Percentiles rank a stretch among this genome's conserved stretches.
These are phyloP conservation scores for Podarcis raffonei DNA, from an alignment of 2,113 vertebrate genomes.

Conservation along the genomic window DNA sequence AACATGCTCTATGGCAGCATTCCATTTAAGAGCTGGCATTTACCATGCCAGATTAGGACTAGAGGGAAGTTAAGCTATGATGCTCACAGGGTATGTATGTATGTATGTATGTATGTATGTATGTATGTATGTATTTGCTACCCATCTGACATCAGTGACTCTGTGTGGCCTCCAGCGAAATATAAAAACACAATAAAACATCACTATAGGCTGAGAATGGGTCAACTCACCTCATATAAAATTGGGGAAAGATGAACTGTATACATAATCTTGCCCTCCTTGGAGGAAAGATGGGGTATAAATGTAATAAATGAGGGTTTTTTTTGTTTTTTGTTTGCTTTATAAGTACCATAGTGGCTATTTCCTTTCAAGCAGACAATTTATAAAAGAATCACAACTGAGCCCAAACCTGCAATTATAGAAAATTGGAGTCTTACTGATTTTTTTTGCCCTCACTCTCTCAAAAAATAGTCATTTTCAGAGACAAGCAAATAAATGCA, in stretches of 20 bases:
- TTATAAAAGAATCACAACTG: conserved; percentile 34
- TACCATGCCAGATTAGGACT: neutral
- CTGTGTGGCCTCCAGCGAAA: no score
- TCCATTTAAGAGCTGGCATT: neutral
- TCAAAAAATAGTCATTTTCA: conserved; percentile 49
- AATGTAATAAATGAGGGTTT: conserved; percentile 7
- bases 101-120: no score
- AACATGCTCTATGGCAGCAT: conserved; percentile 20
- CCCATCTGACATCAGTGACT: no score
- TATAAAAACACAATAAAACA: no score
- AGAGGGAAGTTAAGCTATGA: neutral
- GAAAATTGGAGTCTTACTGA: conserved; percentile 52
- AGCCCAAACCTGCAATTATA: conserved; percentile 40
- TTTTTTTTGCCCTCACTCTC: neutral
- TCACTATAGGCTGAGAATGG: neutral
- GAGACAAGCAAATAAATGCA: conserved; percentile 44
- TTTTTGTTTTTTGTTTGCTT: conserved; percentile 40
- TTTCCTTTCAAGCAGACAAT: conserved; percentile 41
- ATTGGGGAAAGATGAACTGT: neutral
- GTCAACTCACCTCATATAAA: neutral
- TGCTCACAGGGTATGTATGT: neutral
- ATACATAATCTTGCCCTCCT: neutral
- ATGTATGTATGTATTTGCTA: no score
- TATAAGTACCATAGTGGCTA: conserved; percentile 13
- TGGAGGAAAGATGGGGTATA: neutral